Evolutionary conservation across 2,888 invertebrate species (phyloP).

Genomic region (Didymodactylos carnosus): DNA sequence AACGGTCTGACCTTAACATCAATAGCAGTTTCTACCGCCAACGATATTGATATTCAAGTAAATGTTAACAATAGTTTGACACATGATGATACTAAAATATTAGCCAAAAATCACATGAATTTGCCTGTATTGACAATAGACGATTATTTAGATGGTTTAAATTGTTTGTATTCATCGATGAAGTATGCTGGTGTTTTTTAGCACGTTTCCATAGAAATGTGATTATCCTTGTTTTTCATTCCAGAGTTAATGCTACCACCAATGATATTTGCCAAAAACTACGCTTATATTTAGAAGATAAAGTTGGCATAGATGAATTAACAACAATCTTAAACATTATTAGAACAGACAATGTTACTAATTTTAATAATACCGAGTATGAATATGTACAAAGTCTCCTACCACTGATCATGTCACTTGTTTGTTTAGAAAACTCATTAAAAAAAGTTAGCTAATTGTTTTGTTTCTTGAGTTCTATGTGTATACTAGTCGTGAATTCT

Average conservation of each 20-base stretch:
- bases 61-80: no score
- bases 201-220: no score
- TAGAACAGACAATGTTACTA: neutral
- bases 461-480: no score
- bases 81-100: no score
- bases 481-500: no score
- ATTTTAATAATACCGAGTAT: neutral
- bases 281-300: neutral
- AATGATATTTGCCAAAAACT: neutral
- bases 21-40: no score
- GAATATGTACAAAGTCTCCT: neutral
- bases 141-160: neutral
- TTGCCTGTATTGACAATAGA: neutral
- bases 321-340: neutral
- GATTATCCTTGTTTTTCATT: no score
- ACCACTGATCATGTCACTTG: neutral
- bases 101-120: no score
- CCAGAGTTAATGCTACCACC: neutral
- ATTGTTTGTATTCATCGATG: neutral
- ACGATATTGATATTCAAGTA: no score
- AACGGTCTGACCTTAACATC: no score
- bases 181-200: no score
- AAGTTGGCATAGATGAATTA: neutral
- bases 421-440: neutral
- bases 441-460: no score